Evolutionary conservation across 1,140 invertebrate species (phyloP), one percentile per base, ranked within the genome.

Genomic region (Agrypnia vestita): DNA sequence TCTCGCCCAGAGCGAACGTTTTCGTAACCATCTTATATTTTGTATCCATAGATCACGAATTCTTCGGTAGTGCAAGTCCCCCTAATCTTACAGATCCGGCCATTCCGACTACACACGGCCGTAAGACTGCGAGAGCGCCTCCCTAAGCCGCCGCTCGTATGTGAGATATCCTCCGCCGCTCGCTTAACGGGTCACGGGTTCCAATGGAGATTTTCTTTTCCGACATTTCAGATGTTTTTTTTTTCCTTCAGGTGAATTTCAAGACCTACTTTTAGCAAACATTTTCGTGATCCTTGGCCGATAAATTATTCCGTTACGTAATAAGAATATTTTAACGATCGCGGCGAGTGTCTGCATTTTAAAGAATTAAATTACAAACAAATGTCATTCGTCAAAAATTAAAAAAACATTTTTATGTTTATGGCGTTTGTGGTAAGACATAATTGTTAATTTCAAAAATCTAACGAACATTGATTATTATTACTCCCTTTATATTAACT

Each of bases 171-270:
- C 61, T 64, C 25, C 35, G 61, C 61, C 61, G 10, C 25, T 64
- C n/a, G 6, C 35, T 64, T 64, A 25, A 64, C 61, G 61, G 61
- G 35, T 64, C 61, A 43, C 61, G 35, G 61, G 12, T 35, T 64
- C 59, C 12, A 13, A 13, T 8, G 61, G 35, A 17, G 35, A 64
- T 43, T 25, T 64, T 64, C 35, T 35, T 64, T n/a, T 64, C 21
- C 13, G 25, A 64, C 21, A 25, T 17, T 59, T 21, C 55, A 21
- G 55, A 13, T 59, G n/a, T 19, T 59, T 59, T 19, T 59, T 15
- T 15, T 59, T 7, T 59, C 55, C 13, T 35, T 35, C 25, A 35
- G 25, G 25, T 35, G 55, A 21, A 59, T 59, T 21, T 7, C 15
- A 3, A 11, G 8, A n/a, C n/a, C 11, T 59, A 59, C 3, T 21